Percentiles rank a stretch among this genome's conserved stretches.
These are phyloP conservation scores for Orius insidiosus DNA, from an alignment of 1,140 invertebrate genomes.

Conservation along the genomic window DNA sequence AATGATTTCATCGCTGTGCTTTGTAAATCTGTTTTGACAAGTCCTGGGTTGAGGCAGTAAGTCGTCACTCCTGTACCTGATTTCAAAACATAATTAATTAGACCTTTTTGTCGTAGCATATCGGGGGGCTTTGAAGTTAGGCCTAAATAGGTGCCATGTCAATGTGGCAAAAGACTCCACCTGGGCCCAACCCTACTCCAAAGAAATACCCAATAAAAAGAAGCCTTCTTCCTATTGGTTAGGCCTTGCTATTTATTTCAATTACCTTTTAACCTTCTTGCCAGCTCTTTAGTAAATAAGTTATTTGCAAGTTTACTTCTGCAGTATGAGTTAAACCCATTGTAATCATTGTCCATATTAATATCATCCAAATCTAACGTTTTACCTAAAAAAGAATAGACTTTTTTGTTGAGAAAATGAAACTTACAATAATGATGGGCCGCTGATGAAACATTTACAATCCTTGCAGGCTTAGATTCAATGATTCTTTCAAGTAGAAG, in stretches of 20 bases:
- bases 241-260: too few relatives aligned
- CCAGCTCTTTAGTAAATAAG: slow-evolving; percentile 47
- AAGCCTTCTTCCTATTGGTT: too few relatives aligned
- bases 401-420: too few relatives aligned
- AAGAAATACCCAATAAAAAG: not conserved
- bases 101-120: too few relatives aligned
- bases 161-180: not conserved
- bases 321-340: slow-evolving; percentile 43
- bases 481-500: slow-evolving; percentile 48
- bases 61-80: slow-evolving; percentile 39
- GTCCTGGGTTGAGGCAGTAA: slow-evolving; percentile 53
- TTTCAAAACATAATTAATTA: not conserved
- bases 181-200: not conserved
- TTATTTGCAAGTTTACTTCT: slow-evolving; percentile 62
- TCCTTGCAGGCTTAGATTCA: slow-evolving; percentile 39
- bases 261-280: slow-evolving; percentile 36
- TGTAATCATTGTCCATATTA: slow-evolving; percentile 35
- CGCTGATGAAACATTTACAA: slow-evolving; percentile 49
- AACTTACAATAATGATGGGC: slow-evolving; percentile 29
- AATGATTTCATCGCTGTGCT: slow-evolving; percentile 39
- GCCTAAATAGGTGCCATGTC: not conserved
- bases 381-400: not conserved
- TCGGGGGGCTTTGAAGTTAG: not conserved
- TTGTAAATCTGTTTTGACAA: slow-evolving; percentile 54
- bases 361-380: slow-evolving; percentile 21